Percentiles rank a stretch among this genome's conserved stretches.
phyloP scores from a whole-genome alignment of 2,888 invertebrate genomes.

The Chymomyza caudatula region DNA sequence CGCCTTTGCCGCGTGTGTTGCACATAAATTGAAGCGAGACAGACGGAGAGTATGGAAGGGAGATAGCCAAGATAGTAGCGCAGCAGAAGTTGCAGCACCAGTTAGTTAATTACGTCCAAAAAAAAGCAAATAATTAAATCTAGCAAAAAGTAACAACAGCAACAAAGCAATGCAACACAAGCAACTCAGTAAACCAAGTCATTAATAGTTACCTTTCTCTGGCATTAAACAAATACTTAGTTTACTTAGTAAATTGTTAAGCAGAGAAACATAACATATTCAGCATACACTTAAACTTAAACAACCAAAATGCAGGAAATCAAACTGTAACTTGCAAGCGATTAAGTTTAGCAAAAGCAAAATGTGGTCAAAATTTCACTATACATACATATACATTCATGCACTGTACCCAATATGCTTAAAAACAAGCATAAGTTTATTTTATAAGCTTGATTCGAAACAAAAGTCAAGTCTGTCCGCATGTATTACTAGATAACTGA shows the following conservation, averaged over 20 bases:
- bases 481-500: too few relatives aligned
- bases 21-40: not conserved
- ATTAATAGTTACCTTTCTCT: not conserved
- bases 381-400: too few relatives aligned
- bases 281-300: not conserved
- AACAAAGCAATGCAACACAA: not conserved
- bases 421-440: too few relatives aligned
- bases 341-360: too few relatives aligned
- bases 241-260: not conserved
- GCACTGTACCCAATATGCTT: too few relatives aligned
- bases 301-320: not conserved
- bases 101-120: slow-evolving; percentile 1
- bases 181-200: not conserved
- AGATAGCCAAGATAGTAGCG: not conserved
- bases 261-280: not conserved
- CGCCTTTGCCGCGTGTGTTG: not conserved
- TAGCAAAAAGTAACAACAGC: slow-evolving; percentile 2
- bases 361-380: too few relatives aligned
- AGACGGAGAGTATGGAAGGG: not conserved
- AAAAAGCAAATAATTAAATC: not conserved
- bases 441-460: too few relatives aligned
- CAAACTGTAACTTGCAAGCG: not conserved
- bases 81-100: not conserved
- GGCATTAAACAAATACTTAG: not conserved
- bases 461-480: too few relatives aligned